phyloP scores from a whole-genome alignment of 2,888 invertebrate genomes.

The Stenurella melanura region DNA sequence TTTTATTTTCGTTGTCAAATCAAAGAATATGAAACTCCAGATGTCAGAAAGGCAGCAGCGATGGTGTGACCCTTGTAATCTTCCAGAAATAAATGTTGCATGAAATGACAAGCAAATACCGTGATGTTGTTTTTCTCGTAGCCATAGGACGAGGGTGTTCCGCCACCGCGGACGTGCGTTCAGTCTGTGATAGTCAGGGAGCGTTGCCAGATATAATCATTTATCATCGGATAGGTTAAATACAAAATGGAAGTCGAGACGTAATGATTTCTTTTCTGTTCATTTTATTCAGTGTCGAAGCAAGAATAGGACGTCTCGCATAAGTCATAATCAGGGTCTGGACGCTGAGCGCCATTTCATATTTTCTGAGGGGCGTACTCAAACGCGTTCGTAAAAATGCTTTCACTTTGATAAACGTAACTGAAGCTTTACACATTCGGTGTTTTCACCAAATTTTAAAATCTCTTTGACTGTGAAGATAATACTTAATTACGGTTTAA shows the following conservation, averaged over 20 bases:
- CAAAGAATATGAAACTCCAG: slow-evolving; percentile 13
- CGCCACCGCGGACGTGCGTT: slow-evolving; percentile 15
- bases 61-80: slow-evolving; percentile 39
- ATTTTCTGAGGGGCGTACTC: too few relatives aligned
- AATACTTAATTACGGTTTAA: too few relatives aligned
- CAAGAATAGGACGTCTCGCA: neutral
- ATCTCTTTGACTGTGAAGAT: too few relatives aligned
- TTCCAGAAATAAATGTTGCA: slow-evolving; percentile 54
- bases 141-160: slow-evolving; percentile 7
- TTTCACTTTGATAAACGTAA: too few relatives aligned
- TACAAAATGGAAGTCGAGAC: neutral
- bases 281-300: neutral
- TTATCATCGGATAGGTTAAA: neutral
- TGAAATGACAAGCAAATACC: slow-evolving; percentile 54
- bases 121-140: slow-evolving; percentile 15
- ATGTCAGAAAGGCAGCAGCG: slow-evolving; percentile 13
- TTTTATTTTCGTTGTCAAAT: slow-evolving; percentile 21
- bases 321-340: too few relatives aligned
- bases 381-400: too few relatives aligned
- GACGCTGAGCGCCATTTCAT: too few relatives aligned
- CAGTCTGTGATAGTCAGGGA: slow-evolving; percentile 1
- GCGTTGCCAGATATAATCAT: neutral
- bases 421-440: too few relatives aligned
- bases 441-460: too few relatives aligned
- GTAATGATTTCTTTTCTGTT: neutral